phyloP scores from a whole-genome alignment of 2,888 invertebrate genomes.

The Thereva unica region DNA sequence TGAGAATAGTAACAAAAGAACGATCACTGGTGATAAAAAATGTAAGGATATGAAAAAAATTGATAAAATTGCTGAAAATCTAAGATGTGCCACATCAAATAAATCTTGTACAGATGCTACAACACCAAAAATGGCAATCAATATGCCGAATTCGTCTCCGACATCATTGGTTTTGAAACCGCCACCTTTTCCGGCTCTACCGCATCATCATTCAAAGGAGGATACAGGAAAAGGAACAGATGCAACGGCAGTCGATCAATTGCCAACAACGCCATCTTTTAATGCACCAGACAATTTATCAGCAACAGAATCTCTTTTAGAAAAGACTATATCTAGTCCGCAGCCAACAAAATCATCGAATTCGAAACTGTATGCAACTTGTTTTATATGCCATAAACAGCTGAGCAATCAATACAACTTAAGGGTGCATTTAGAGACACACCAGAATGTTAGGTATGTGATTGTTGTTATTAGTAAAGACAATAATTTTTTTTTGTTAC shows the following conservation, averaged over 20 bases:
- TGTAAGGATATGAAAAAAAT: constrained; percentile 56
- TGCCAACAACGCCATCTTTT: constrained; percentile 44
- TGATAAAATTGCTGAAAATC: constrained; percentile 58
- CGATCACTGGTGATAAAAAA: constrained; percentile 37
- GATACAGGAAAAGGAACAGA: constrained; percentile 39
- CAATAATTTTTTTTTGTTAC: background rate
- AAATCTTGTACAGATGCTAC: constrained; percentile 38
- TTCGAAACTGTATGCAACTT: constrained; percentile 69
- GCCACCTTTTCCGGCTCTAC: constrained; percentile 38
- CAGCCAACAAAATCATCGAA: constrained; percentile 52
- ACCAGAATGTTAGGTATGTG: constrained; percentile 72
- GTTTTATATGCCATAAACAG: constrained; percentile 84
- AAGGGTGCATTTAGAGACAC: constrained; percentile 88
- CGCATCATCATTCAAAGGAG: constrained; percentile 33
- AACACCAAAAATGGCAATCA: constrained; percentile 37
- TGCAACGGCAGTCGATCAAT: constrained; percentile 26
- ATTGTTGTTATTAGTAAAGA: background rate
- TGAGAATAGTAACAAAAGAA: constrained; percentile 43
- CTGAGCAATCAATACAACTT: constrained; percentile 89
- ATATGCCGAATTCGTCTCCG: constrained; percentile 33
- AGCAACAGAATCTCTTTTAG: constrained; percentile 39
- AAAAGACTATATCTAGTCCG: constrained; percentile 45
- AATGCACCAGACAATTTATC: constrained; percentile 41
- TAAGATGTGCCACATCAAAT: constrained; percentile 48
- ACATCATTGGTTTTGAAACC: constrained; percentile 40